Evolutionary conservation across 2,797 vertebrate genomes (phyloP).

Genomic region (Microctenopoma stevenorrisi): DNA sequence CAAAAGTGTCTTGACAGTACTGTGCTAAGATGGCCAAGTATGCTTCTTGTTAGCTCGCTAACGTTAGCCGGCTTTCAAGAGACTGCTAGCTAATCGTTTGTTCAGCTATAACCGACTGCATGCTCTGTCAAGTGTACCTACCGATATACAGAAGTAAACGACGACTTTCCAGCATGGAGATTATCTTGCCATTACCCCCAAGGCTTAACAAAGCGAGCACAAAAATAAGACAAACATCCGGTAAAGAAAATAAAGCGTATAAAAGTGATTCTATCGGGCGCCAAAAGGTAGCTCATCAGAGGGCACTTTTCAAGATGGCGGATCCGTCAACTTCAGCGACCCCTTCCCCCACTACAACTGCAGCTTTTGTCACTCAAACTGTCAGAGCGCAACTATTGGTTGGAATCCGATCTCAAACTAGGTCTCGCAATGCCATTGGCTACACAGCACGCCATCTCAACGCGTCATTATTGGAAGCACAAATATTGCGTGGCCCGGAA

Average conservation of each 20-base stretch:
- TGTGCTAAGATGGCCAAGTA: conserved; percentile 55
- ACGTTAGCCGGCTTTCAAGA: conserved; percentile 63
- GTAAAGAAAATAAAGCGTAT: conserved; percentile 68
- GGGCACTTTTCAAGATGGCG: conserved; percentile 88
- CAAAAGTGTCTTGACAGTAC: conserved; percentile 31
- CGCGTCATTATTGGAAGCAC: background rate
- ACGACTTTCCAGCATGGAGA: conserved; percentile 75
- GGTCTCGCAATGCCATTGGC: conserved; percentile 46
- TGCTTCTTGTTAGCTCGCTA: conserved; percentile 60
- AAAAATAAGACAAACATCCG: conserved; percentile 17
- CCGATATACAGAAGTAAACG: conserved; percentile 75
- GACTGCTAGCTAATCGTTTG: conserved; percentile 70
- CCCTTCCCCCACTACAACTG: conserved; percentile 82
- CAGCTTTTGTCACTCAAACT: conserved; percentile 71
- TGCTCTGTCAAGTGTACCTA: conserved; percentile 74
- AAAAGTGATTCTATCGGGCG: conserved; percentile 83
- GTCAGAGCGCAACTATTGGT: conserved; percentile 67
- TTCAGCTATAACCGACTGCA: conserved; percentile 71
- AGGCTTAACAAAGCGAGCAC: conserved; percentile 50
- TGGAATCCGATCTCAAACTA: conserved; percentile 22
- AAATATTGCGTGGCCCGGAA: conserved; percentile 5
- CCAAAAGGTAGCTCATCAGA: conserved; percentile 80
- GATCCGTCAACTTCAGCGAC: conserved; percentile 82
- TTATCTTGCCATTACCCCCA: conserved; percentile 64
- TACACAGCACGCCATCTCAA: background rate